Conservation (phyloP, 2,113 vertebrate species). For the Theristicus caerulescens region DNA sequence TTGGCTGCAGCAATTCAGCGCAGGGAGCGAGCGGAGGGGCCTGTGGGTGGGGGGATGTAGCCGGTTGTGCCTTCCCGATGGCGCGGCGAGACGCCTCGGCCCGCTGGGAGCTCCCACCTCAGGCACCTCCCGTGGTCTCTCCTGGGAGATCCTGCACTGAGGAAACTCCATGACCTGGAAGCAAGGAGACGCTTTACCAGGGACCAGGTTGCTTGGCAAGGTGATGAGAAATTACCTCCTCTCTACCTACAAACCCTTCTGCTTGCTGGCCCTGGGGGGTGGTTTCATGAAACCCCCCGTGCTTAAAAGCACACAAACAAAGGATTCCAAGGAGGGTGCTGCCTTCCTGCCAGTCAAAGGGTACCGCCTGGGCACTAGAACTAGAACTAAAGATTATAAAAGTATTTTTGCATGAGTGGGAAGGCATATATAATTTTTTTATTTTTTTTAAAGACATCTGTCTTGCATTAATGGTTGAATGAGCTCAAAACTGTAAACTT, state of each 20-base stretch:
- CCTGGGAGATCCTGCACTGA: accelerated
- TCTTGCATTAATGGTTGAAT: background rate
- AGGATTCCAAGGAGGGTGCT: background rate
- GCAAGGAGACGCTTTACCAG: background rate
- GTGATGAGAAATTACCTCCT: background rate
- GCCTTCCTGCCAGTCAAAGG: background rate
- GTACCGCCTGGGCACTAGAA: background rate
- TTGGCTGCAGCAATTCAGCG: background rate
- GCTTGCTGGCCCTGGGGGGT: accelerated
- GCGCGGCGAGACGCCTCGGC: accelerated
- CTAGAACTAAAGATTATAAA: background rate
- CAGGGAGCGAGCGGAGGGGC: background rate
- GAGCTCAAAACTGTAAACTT: background rate
- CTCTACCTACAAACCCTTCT: background rate
- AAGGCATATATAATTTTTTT: background rate
- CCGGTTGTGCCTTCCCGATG: background rate
- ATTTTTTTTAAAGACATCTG: background rate
- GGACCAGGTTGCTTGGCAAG: background rate
- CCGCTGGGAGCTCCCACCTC: background rate
- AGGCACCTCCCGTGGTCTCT: too few relatives aligned
- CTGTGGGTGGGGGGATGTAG: accelerated
- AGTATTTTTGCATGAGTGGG: background rate
- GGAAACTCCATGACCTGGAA: background rate
- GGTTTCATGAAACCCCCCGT: background rate
- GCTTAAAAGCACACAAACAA: background rate